Base-by-base conservation (phyloP, 2,888 invertebrate species). In the Blera fallax region DNA sequence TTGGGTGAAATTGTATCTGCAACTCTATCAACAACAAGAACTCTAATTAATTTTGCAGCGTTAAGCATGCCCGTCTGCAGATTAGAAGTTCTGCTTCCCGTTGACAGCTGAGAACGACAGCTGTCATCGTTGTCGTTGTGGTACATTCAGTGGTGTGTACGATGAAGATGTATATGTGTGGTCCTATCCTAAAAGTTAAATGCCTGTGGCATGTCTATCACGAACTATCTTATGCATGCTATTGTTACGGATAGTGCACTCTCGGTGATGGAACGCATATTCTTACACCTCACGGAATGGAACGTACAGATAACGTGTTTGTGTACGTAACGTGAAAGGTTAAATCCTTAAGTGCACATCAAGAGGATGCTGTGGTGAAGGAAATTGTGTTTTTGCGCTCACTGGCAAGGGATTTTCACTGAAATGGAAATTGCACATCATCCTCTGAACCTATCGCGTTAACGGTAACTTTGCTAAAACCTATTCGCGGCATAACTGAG, bases 1-100 rank as follows among this genome's bases (percentile, higher is more conserved):
- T 40, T 6, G 6, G 54, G 32, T 54, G 16, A 18, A 32, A 32
- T 56, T 32, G 8, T 56, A 56, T 56, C 11, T 18, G 18, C 32
- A 56, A 52, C 14, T 37, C 52, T 11, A 34, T 21, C 32, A 29
- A 18, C 48, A 45, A 45, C 72, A 48, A 27, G 27, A 72, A 60
- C 16, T 50, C 60, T 74, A 54, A 74, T 74, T 74, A 74, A 64
- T 74, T 73, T 52, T 74, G 43, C 43, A 74, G 21, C 50, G 50
- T 18, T 56, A 40, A 60, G 16, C 37, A 60, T n/a, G 7, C 24
- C 34, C 37, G 32, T 11, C 32, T 11, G 21, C 10, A 34, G 32
- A 54, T 43, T 54, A 43, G 4, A 43, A 32, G 29, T 54, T 21
- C 32, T 21, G 11, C 45, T 14, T 14, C 48, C 27, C 34, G 45